These are phyloP conservation scores for Coptodon rendalli DNA, from an alignment of 2,113 vertebrate species.

Conservation along the genomic window DNA sequence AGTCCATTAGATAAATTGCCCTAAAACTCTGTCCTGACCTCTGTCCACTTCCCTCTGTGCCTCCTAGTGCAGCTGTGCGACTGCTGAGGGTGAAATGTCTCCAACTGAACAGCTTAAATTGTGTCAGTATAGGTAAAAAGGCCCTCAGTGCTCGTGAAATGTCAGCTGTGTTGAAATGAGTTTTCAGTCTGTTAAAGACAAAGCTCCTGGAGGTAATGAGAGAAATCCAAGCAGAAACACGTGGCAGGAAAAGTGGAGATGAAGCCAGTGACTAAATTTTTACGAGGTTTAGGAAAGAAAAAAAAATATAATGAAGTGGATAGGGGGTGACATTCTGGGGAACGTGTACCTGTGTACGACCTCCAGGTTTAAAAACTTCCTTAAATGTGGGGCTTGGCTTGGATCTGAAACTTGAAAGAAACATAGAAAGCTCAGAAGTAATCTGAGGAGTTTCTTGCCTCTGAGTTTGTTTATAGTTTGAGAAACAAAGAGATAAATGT, in stretches of 20 bases:
- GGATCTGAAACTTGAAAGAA: background rate
- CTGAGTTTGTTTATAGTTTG: background rate
- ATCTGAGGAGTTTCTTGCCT: background rate
- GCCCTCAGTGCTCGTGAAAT: constrained; percentile 55
- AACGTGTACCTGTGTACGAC: background rate
- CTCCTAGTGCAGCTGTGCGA: constrained; percentile 12
- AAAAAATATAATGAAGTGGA: background rate
- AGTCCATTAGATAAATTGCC: constrained; percentile 46
- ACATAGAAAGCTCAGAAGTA: background rate
- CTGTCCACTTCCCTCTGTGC: background rate
- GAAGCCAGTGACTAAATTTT: background rate
- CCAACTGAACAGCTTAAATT: constrained; percentile 26
- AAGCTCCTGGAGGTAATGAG: constrained; percentile 26
- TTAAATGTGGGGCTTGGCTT: background rate
- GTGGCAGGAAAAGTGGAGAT: background rate
- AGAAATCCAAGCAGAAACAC: constrained; percentile 18
- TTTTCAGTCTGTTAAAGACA: constrained; percentile 45
- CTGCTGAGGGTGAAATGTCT: constrained; percentile 31
- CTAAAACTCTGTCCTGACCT: constrained; percentile 41
- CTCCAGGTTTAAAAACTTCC: background rate
- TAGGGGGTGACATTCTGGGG: background rate
- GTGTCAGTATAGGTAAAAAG: constrained; percentile 1
- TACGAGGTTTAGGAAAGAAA: background rate
- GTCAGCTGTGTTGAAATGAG: constrained; percentile 58
- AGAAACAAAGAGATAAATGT: background rate